Evolutionary conservation across 1,140 invertebrate genomes (phyloP).

Genomic region (Lanistes nyassanus): DNA sequence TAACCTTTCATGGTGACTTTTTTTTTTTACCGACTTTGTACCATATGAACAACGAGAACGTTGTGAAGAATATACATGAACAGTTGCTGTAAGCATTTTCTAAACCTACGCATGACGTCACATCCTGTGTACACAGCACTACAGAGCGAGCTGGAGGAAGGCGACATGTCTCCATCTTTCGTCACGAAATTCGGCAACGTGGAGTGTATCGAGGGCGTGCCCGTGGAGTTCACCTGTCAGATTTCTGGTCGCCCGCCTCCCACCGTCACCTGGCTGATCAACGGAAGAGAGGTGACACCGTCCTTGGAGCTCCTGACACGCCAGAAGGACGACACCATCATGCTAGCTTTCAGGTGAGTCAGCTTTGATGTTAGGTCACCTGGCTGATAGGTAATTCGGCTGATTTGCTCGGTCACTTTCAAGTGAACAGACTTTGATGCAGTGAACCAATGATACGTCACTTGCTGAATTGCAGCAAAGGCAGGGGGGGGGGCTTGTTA

Average conservation of each 20-base stretch:
- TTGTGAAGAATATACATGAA: no score
- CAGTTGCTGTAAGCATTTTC: no score
- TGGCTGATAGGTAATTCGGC: no score
- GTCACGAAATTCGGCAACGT: constrained; percentile 58
- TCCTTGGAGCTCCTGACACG: constrained; percentile 41
- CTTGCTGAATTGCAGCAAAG: no score
- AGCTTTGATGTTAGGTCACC: background rate
- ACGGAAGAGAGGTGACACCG: constrained; percentile 49
- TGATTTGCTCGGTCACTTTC: no score
- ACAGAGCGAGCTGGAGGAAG: constrained; percentile 44
- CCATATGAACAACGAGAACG: no score
- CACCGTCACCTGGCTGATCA: constrained; percentile 51
- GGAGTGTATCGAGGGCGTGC: constrained; percentile 51
- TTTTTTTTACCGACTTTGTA: no score
- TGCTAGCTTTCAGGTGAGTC: constrained; percentile 53
- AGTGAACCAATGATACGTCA: no score
- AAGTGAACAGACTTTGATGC: no score
- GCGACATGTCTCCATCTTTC: constrained; percentile 54
- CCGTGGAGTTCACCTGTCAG: constrained; percentile 55
- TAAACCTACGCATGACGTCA: no score
- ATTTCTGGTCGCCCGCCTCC: constrained; percentile 55
- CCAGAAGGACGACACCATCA: constrained; percentile 47
- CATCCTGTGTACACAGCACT: constrained; percentile 31
- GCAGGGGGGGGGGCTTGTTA: no score
- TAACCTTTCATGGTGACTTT: no score